Conservation (phyloP, 2,888 invertebrate genomes). For the Oligia fasciuncula region DNA sequence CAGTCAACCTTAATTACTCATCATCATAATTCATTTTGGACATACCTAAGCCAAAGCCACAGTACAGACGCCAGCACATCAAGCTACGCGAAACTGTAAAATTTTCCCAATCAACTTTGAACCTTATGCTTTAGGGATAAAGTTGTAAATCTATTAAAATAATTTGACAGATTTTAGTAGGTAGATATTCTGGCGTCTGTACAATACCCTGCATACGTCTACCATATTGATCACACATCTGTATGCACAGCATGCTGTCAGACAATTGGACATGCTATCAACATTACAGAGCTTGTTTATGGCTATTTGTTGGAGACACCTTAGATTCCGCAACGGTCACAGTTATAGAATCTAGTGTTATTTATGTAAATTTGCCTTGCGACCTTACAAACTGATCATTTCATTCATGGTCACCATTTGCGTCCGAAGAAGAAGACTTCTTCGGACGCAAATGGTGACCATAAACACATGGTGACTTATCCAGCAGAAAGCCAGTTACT, state of each 20-base stretch:
- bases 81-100: too few relatives aligned
- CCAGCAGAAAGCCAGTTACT: too few relatives aligned
- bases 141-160: too few relatives aligned
- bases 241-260: constrained; percentile 35
- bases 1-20: too few relatives aligned
- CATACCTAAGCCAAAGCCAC: neutral
- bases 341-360: neutral
- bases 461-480: too few relatives aligned
- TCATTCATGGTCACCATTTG: neutral
- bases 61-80: neutral
- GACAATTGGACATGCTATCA: constrained; percentile 26
- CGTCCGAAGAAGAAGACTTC: neutral
- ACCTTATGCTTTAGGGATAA: too few relatives aligned
- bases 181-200: too few relatives aligned
- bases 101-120: too few relatives aligned
- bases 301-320: neutral
- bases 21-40: neutral
- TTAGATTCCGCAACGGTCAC: constrained; percentile 10
- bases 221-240: constrained; percentile 27
- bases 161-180: too few relatives aligned
- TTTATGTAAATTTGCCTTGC: neutral
- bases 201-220: constrained; percentile 7
- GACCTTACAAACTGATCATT: neutral
- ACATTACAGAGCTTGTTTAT: constrained; percentile 36
- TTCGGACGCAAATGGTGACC: too few relatives aligned